Conservation (phyloP, 2,797 vertebrate genomes). For the Acestrorhynchus altus region DNA sequence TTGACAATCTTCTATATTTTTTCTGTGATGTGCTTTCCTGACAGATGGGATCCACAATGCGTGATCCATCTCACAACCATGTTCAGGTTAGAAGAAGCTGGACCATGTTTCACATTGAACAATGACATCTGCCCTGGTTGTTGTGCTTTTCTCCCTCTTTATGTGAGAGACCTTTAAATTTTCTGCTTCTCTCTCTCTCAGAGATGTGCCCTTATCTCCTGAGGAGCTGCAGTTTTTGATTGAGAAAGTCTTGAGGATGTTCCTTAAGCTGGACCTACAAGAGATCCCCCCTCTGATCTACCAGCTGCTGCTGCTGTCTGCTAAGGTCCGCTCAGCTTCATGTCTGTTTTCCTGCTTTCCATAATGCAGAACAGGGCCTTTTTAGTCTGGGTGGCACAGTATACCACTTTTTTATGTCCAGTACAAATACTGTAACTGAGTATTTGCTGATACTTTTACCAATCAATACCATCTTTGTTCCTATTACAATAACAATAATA, state of each 20-base stretch:
- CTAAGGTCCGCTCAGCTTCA: conserved; percentile 86
- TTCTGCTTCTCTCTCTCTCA: conserved; percentile 56
- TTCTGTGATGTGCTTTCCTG: conserved; percentile 39
- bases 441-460: no score
- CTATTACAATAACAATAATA: no score
- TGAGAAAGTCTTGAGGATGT: conserved; percentile 89
- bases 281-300: conserved; percentile 95
- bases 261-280: conserved; percentile 90
- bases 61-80: conserved; percentile 92
- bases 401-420: no score
- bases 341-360: not conserved
- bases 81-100: conserved; percentile 86
- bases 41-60: conserved; percentile 89
- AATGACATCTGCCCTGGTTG: no score
- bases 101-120: no score
- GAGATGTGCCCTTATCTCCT: conserved; percentile 87
- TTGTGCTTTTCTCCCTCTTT: not conserved
- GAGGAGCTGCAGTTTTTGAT: conserved; percentile 92
- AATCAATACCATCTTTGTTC: no score
- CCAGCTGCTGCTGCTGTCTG: conserved; percentile 91
- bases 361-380: not conserved
- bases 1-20: no score
- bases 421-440: no score
- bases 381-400: no score
- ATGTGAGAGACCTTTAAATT: not conserved